Base-by-base conservation (phyloP, 2,113 vertebrate species). In the Pluvialis apricaria region DNA sequence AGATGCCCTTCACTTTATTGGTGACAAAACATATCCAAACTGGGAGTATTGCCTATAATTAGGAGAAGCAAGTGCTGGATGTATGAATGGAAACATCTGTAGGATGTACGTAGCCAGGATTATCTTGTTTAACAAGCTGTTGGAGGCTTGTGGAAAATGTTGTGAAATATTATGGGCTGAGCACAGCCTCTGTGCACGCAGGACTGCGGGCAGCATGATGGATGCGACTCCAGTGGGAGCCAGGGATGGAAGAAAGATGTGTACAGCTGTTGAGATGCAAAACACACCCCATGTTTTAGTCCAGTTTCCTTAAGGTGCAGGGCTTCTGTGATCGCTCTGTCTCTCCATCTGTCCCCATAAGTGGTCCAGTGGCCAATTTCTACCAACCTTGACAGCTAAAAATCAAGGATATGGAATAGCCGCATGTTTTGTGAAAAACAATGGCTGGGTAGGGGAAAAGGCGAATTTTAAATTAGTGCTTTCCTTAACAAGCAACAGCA, bases 31-130 rank as follows among this genome's bases (percentile, higher is more conserved):
- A 8, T 20, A 78, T 9, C 70, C 38, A 13, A 22, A 78, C 20
- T 24, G 36, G 65, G 57, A 88, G 17, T 15, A 6, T 6, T 82
- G 66, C 47, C 58, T 75, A 79, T 91, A 95, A 93, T 71, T 69
- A 94, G 82, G 72, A 83, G 60, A 79, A 95, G 28, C 65, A 40
- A 82, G 47, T 66, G 58, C 42, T 66, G 60, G 72, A 64, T 90
- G 75, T 95, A 55, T 54, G 87, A 86, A 88, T 40, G 72, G 89
- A 92, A 91, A 90, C 42, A 47, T 78, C 78, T 91, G 78, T 81
- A 89, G 65, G 83, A 95, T 91, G 64, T 0, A 42, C 47, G 89
- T 38, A 92, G 88, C 45, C 58, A 57, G 66, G 92, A 94, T 89
- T 89, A 80, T 91, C 70, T 78, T 55, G 51, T 77, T 93, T 91